Conservation (phyloP, 2,113 vertebrate species). For the Austrofundulus limnaeus region DNA sequence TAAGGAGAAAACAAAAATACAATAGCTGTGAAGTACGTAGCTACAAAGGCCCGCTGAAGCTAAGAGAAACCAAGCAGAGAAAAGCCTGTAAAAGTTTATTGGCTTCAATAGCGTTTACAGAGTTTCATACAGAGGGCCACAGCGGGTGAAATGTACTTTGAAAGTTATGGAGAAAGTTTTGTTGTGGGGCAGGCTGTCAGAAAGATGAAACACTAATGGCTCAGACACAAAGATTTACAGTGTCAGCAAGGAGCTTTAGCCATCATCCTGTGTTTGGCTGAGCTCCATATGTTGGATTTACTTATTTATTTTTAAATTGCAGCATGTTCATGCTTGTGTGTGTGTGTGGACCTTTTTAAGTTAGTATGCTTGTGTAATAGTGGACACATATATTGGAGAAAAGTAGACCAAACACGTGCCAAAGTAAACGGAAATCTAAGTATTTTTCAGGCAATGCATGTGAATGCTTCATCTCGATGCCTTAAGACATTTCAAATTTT, state of each 20-base stretch:
- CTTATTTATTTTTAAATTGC: slow-evolving; percentile 16
- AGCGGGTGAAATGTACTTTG: slow-evolving; percentile 47
- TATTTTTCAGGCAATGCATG: too few relatives aligned
- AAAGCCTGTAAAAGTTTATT: slow-evolving; percentile 50
- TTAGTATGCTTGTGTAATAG: neutral
- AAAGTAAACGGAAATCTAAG: neutral
- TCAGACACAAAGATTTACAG: slow-evolving; percentile 46
- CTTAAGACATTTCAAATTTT: slow-evolving; percentile 16
- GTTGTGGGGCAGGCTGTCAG: slow-evolving; percentile 53
- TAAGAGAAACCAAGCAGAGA: slow-evolving; percentile 28
- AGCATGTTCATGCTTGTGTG: neutral
- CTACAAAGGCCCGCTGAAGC: slow-evolving; percentile 35
- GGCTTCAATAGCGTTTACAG: slow-evolving; percentile 33
- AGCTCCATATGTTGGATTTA: slow-evolving; percentile 38
- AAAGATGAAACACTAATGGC: slow-evolving; percentile 51
- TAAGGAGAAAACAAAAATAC: slow-evolving; percentile 20
- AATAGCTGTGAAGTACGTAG: slow-evolving; percentile 41
- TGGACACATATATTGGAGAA: neutral
- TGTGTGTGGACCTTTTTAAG: neutral
- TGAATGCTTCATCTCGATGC: neutral
- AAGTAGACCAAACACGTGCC: neutral
- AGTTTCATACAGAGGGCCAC: slow-evolving; percentile 51
- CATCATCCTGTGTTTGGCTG: slow-evolving; percentile 24
- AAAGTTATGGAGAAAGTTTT: slow-evolving; percentile 42
- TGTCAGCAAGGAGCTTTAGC: slow-evolving; percentile 53